Percentiles rank a stretch among this genome's conserved stretches.
Conservation (phyloP, 1,140 invertebrate genomes). For the Zaprionus inermis region DNA sequence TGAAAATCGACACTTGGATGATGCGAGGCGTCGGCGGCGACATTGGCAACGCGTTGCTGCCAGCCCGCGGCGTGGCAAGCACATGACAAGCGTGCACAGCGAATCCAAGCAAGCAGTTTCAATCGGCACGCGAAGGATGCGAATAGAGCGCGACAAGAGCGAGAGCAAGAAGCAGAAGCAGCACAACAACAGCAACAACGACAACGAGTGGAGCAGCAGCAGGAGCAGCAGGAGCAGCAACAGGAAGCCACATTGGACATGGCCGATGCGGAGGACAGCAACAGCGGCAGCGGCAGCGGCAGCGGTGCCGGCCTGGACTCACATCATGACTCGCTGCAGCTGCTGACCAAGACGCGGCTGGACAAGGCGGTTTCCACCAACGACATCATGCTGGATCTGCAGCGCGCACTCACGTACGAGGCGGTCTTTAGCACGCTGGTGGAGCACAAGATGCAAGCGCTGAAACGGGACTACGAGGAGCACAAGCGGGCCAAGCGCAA, state of each 20-base stretch:
- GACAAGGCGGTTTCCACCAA: conserved; percentile 84
- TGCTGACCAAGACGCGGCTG: conserved; percentile 63
- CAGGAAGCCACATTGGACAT: conserved; percentile 20
- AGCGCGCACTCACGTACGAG: conserved; percentile 77
- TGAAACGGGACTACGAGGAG: conserved; percentile 82
- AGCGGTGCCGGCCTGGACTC: conserved; percentile 40
- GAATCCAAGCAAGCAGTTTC: neutral
- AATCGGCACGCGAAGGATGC: conserved; percentile 9
- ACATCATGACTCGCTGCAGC: conserved; percentile 50
- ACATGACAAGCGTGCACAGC: conserved; percentile 34
- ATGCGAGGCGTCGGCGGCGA: conserved; percentile 21
- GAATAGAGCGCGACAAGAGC: conserved; percentile 14
- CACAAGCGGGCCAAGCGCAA: conserved; percentile 74
- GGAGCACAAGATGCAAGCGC: conserved; percentile 82
- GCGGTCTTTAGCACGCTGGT: conserved; percentile 76
- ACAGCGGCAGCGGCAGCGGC: conserved; percentile 66
- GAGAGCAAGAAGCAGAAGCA: conserved; percentile 15
- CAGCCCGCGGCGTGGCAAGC: conserved; percentile 20
- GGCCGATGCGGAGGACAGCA: conserved; percentile 73
- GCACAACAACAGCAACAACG: conserved; percentile 37
- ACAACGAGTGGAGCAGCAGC: conserved; percentile 32
- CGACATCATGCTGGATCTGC: conserved; percentile 72
- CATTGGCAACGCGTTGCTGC: conserved; percentile 2
- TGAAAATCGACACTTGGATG: neutral
- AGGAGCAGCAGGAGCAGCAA: neutral